These are phyloP conservation scores for Pinna nobilis DNA, from an alignment of 1,140 invertebrate genomes.

Conservation along the genomic window DNA sequence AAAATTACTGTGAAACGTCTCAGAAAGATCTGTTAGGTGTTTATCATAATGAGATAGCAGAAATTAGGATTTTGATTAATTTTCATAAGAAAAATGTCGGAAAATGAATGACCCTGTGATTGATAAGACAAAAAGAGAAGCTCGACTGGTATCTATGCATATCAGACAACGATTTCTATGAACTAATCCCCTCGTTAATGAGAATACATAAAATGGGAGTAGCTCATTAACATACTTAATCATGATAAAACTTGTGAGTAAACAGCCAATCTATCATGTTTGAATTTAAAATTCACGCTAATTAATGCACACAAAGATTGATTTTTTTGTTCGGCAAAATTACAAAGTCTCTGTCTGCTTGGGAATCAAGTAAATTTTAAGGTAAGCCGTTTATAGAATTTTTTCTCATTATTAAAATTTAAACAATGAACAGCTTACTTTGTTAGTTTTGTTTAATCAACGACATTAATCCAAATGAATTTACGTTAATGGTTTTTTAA, in stretches of 20 bases:
- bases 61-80: conserved; percentile 19
- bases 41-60: neutral
- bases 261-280: conserved; percentile 23
- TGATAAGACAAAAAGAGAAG: conserved; percentile 8
- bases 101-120: conserved; percentile 21
- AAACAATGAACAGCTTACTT: neutral
- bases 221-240: conserved; percentile 17
- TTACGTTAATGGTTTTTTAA: too few relatives aligned
- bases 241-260: conserved; percentile 13
- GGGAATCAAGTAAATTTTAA: conserved; percentile 1
- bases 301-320: conserved; percentile 23
- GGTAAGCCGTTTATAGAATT: neutral
- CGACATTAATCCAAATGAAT: too few relatives aligned
- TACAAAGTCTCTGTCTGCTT: neutral
- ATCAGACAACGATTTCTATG: conserved; percentile 8
- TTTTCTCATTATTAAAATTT: neutral
- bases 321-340: conserved; percentile 20
- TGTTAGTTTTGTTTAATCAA: too few relatives aligned
- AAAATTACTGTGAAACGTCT: too few relatives aligned
- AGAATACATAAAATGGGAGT: conserved; percentile 11
- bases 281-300: conserved; percentile 18
- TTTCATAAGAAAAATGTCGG: conserved; percentile 13
- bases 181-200: conserved; percentile 23
- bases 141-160: conserved; percentile 7
- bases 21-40: too few relatives aligned